Evolutionary conservation across 2,888 invertebrate genomes (phyloP).

Genomic region (Ditula angustiorana): DNA sequence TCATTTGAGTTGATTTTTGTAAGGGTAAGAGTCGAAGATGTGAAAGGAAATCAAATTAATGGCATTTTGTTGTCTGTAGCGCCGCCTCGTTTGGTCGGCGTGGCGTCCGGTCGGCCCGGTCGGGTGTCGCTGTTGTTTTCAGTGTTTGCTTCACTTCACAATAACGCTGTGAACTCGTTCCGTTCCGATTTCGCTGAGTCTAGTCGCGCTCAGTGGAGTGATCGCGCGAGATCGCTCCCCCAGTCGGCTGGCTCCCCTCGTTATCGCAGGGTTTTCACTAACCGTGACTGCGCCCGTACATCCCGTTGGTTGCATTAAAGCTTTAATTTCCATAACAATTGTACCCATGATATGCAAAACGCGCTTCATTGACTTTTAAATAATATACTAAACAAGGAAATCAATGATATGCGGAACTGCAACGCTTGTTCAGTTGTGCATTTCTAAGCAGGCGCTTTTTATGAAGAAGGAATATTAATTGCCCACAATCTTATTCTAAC

Average conservation of each 20-base stretch:
- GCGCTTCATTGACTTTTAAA: conserved; percentile 26
- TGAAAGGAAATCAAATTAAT: background rate
- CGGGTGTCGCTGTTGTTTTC: background rate
- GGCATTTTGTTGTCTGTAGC: background rate
- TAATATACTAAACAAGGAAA: conserved; percentile 20
- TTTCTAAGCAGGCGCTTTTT: conserved; percentile 30
- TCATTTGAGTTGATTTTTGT: conserved; percentile 7
- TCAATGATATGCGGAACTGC: conserved; percentile 27
- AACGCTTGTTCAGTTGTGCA: conserved; percentile 23
- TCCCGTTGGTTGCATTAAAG: background rate
- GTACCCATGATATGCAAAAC: conserved; percentile 24
- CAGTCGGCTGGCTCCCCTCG: background rate
- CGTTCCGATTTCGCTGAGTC: background rate
- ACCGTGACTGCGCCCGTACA: conserved; percentile 16
- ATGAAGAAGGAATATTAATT: conserved; percentile 25
- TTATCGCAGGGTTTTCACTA: background rate
- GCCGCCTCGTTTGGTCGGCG: background rate
- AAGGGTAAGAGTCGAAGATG: background rate
- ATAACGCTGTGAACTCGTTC: background rate
- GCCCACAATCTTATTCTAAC: background rate
- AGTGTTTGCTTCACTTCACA: background rate
- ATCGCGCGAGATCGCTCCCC: background rate
- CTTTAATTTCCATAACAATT: conserved; percentile 11
- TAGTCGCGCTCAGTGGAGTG: background rate
- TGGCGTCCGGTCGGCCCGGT: background rate